Evolutionary conservation across 2,888 invertebrate species (phyloP), one percentile per base, ranked within the genome.

Genomic region (Cheilosia variabilis): DNA sequence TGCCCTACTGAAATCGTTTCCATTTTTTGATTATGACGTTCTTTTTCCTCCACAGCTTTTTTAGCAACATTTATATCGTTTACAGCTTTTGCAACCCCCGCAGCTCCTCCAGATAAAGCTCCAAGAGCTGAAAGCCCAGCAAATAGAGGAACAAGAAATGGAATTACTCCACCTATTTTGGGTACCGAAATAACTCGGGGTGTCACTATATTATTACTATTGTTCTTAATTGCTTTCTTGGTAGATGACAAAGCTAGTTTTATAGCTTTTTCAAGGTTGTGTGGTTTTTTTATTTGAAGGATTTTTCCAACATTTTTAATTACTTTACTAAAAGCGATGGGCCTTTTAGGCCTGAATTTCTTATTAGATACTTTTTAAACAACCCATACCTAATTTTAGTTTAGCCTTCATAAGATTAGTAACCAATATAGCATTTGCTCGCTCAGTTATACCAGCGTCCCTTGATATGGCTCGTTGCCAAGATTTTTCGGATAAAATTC

Each of bases 171-270:
- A 37, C 90, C 90, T 17, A 66, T 72, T 88, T 90, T 91, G 2
- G 91, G 90, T 15, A 91, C 22, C 22, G 89, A 88, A 45, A 90
- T 89, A 34, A 91, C 58, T 65, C 90, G 71, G 31, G 89, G 90
- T 62, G 87, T 47, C 71, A 78, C 60, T 50, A 87, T 47, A 76
- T 87, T 77, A 0, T 75, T 82, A 3, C 34, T 3, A 34, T 34
- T 34, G 2, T 34, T 34, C 34, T 34, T 34, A 34, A 34, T 57
- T 60, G 77, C 60, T 43, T 53, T 19, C 50, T 60, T 17, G 50
- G 62, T 17, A 69, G 19, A 47, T 55, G 6, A 41, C 10, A 83
- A 9, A 22, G 81, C 83, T n/a, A 82, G 55, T 86, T 87, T 86
- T 34, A 87, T 79, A 69, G 88, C 82, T n/a, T 69, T 76, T 24